These are phyloP conservation scores for Opisthocomus hoazin DNA, from an alignment of 2,113 vertebrate genomes.

Conservation along the genomic window DNA sequence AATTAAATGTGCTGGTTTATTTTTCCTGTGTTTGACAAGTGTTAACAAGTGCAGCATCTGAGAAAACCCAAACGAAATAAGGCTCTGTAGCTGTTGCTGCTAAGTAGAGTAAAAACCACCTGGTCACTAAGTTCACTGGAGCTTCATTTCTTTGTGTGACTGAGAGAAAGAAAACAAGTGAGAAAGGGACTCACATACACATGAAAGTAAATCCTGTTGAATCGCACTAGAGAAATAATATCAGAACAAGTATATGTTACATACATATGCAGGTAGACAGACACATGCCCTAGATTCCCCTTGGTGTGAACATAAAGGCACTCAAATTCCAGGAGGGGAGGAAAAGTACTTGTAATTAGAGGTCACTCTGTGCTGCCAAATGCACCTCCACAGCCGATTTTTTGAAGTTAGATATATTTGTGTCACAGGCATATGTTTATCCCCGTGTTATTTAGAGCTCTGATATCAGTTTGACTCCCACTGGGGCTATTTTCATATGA, in stretches of 20 bases:
- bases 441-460: neutral
- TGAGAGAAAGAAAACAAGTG: neutral
- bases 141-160: slow-evolving; percentile 4
- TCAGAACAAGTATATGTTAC: neutral
- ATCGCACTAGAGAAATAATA: neutral
- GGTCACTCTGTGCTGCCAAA: neutral
- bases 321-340: neutral
- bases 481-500: neutral
- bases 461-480: neutral
- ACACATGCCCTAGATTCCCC: neutral
- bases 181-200: neutral
- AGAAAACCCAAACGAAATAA: slow-evolving; percentile 52
- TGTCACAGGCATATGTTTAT: neutral
- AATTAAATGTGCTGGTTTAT: slow-evolving; percentile 58
- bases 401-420: neutral
- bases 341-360: neutral
- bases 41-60: slow-evolving; percentile 57
- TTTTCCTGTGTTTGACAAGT: slow-evolving; percentile 57
- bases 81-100: slow-evolving; percentile 40
- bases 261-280: neutral
- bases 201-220: neutral
- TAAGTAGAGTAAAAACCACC: slow-evolving; percentile 46
- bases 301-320: neutral
- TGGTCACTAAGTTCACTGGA: slow-evolving; percentile 35
- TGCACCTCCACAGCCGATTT: neutral